Percentiles rank a stretch among this genome's conserved stretches.
Conservation (phyloP, 1,140 invertebrate species). For the Ephestia elutella region DNA sequence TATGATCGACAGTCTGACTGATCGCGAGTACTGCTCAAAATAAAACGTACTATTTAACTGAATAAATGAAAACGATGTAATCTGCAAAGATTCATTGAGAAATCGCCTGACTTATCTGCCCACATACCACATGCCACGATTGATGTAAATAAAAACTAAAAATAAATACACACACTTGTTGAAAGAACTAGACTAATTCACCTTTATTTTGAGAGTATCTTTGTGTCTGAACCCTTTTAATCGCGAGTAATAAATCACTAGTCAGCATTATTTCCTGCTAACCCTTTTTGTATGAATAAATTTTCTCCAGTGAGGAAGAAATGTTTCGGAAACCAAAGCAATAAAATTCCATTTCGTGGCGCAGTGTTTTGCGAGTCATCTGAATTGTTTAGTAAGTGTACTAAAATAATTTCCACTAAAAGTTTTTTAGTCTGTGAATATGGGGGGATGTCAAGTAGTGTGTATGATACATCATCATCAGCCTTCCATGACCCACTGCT, state of each 20-base stretch:
- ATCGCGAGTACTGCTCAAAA: neutral
- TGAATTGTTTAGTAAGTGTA: no score
- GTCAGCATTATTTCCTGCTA: conserved; percentile 1
- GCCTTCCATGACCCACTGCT: no score
- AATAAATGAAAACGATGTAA: neutral
- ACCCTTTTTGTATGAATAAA: neutral
- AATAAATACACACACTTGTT: neutral
- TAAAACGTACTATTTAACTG: neutral
- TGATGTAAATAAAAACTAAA: neutral
- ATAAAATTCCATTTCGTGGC: no score
- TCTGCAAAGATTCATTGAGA: neutral
- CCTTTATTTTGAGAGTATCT: neutral
- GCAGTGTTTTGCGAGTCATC: no score
- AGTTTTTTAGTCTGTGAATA: no score
- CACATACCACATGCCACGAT: neutral
- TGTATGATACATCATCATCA: no score
- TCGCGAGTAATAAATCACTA: conserved; percentile 1
- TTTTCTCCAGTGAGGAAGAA: neutral
- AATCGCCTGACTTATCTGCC: neutral
- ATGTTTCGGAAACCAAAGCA: neutral
- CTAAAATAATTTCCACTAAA: no score
- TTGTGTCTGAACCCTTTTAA: neutral
- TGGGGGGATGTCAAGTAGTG: no score
- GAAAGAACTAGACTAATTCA: neutral
- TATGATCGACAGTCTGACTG: no score